Evolutionary conservation across 1,140 invertebrate genomes (phyloP), one percentile per base, ranked within the genome.

Genomic region (Drosophila serrata): DNA sequence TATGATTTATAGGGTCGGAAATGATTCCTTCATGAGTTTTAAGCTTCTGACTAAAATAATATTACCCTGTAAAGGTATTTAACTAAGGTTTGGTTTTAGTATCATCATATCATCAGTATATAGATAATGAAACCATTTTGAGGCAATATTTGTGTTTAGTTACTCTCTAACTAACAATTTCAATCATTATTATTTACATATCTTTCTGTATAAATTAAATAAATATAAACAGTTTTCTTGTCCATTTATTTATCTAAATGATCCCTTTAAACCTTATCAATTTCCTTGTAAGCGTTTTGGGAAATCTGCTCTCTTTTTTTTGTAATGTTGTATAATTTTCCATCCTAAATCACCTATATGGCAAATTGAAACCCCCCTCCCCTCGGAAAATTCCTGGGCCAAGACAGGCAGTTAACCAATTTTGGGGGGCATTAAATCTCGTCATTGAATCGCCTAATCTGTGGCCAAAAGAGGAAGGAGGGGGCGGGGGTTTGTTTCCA

Each of bases 361-460:
- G 60, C 31, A 22, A 31, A 60, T 61, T 64, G 24, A 27, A 27
- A 27, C n/a, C 29, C 35, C 49, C 22, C 8, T 3, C 24, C 2
- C 24, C 24, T 4, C 24, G 24, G 0, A 55, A 46, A 58, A 72
- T 57, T 39, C 19, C 40, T 13, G 42, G 42, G 12, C 65, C 43
- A 27, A 69, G 40, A 40, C 48, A 31, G 67, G 67, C 65, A 72
- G 69, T 73, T 73, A 73, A 73, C 69, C 69, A 73, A 73, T 73
- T 73, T 73, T 55, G 33, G 51, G 51, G 40, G 43, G 67, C 69
- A 73, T 73, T 73, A 73, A 73, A 73, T 73, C 69, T 73, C 53
- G 69, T 40, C 69, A 72, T 73, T 73, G 51, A 73, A 73, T 73
- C 59, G 59, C 48, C 80, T 42, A 82, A 43, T 84, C 58, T 64